Base-by-base conservation (phyloP, 2,888 invertebrate species). In the Plemyria rubiginata region DNA sequence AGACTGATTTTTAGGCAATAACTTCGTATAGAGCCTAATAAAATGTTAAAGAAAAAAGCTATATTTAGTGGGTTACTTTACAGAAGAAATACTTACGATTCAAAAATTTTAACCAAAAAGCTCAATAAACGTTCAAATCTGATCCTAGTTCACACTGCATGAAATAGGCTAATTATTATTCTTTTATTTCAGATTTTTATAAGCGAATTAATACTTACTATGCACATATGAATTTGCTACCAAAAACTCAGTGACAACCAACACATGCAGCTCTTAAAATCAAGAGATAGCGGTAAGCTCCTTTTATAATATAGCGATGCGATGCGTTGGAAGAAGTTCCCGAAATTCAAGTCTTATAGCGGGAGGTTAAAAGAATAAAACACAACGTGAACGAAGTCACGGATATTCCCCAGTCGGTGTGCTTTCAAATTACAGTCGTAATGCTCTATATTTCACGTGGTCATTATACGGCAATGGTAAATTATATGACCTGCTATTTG, bases 391-490 rank as follows among this genome's bases (percentile, higher is more conserved):
- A 43, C 43, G 15, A 43, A 43, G 43, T 7, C 13, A 16, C 16
- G 16, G 3, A 16, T 6, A 16, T 16, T 45, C 9, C 1, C 16
- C 45, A 16, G 16, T 16, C 36, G 11, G 45, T 45, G 16, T 45
- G 45, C 45, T 45, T 45, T 45, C 45, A 45, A 45, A 45, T 45
- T 45, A 45, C 62, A 55, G 58, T 55, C 46, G n/a, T 63, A 62
- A 67, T 65, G 67, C 60, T 62, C 69, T 64, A 60, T 71, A 71
- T 68, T 71, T 70, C 70, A 71, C 71, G 56, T 68, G 50, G 60
- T 62, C 66, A 70, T 71, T 70, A 71, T 65, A 66, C 50, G 48
- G 48, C 56, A 56, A 64, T 67, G 66, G 62, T 71, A 65, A 64
- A 70, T 56, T 71, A 70, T 71, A 71, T 62, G 68, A 65, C 65